Base-by-base conservation (phyloP, 1,140 invertebrate species). In the Drosophila parvula region DNA sequence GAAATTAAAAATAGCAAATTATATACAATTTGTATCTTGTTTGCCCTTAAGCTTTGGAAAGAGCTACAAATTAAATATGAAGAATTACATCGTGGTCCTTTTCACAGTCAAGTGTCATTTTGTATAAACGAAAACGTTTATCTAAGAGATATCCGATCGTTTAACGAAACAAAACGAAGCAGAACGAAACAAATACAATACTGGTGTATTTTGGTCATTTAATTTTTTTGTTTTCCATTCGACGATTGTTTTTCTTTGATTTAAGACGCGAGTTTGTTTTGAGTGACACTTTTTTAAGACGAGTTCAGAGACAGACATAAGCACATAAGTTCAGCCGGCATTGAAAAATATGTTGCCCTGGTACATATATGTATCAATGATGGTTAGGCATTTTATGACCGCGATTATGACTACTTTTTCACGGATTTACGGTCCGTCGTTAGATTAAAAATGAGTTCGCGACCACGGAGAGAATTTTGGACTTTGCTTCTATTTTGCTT, bases 51-150 rank as follows among this genome's bases (percentile, higher is more conserved):
- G 5, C 16, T 69, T 70, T 78, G 63, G 43, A 63, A 18, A 62
- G 50, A 63, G 58, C 65, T 68, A 10, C 81, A 11, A 89, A 76
- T 71, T 40, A 40, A 56, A 65, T 78, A 74, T 53, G 30, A 67
- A 73, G 70, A 91, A 91, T 91, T 91, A 91, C 90, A 91, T 91
- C 90, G 67, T 91, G 75, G 69, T 91, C 85, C 82, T 86, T 73
- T 78, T 91, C 90, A 91, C 90, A 91, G 74, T 91, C 90, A 70
- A 91, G 90, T 77, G 90, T 91, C 90, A 91, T 91, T 55, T 55
- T 38, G 51, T 85, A 41, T 69, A 63, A 79, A 70, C 50, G 48
- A 61, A 32, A 76, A 47, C 45, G 61, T 36, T n/a, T 55, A 64
- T 76, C 36, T 36, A 50, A 27, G 32, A 5, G 30, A 48, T 44